A percentile compares a stretch with the other conserved stretches of the same genome.
phyloP scores from a whole-genome alignment of 2,113 vertebrate genomes.

The Emydocephalus ijimae region DNA sequence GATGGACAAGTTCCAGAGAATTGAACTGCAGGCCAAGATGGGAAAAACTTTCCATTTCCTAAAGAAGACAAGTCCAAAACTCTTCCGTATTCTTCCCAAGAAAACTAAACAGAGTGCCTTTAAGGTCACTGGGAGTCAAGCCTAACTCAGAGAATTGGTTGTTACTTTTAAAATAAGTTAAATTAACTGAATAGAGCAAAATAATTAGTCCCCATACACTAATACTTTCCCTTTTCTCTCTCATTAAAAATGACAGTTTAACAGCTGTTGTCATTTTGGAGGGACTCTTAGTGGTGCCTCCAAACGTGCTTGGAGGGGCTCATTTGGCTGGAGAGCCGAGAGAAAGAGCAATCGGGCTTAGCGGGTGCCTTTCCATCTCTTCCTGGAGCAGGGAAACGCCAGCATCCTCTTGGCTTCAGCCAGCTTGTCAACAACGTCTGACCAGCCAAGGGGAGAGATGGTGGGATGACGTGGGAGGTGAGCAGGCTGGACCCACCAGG shows the following conservation, averaged over 20 bases:
- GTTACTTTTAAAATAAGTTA: not conserved
- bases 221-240: not conserved
- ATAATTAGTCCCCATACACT: not conserved
- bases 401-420: too few species aligned
- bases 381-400: not conserved
- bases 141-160: not conserved
- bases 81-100: not conserved
- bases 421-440: too few species aligned
- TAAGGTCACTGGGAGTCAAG: not conserved
- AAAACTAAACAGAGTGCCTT: not conserved
- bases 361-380: not conserved
- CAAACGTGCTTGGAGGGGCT: not conserved
- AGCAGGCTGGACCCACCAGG: not conserved
- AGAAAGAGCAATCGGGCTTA: not conserved
- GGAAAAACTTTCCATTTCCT: not conserved
- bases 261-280: not conserved
- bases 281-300: not conserved
- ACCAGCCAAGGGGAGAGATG: not conserved
- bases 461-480: not conserved
- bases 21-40: not conserved
- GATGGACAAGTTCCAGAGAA: not conserved
- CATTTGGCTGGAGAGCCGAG: not conserved
- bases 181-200: not conserved
- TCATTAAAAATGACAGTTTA: not conserved
- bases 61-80: not conserved